phyloP scores from a whole-genome alignment of 2,888 invertebrate species.

The Plusia festucae region DNA sequence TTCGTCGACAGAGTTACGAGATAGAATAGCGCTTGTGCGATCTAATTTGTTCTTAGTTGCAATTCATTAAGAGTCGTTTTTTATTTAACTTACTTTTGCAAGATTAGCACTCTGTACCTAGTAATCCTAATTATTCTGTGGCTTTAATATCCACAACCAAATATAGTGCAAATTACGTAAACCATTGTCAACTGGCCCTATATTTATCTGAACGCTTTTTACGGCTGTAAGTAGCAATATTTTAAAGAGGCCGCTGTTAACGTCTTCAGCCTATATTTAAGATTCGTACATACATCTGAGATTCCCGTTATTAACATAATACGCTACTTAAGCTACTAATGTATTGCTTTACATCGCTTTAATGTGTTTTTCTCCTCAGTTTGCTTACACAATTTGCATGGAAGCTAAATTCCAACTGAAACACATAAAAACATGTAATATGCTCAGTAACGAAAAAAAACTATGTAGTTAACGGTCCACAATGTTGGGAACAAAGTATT shows the following conservation, averaged over 20 bases:
- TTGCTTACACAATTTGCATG: conserved; percentile 36
- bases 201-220: neutral
- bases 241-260: neutral
- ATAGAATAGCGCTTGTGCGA: too few relatives aligned
- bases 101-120: too few relatives aligned
- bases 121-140: too few relatives aligned
- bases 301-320: conserved; percentile 22
- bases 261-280: conserved; percentile 2
- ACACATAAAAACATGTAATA: conserved; percentile 42
- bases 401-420: conserved; percentile 35
- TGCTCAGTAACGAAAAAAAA: conserved; percentile 44
- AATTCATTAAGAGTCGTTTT: too few relatives aligned
- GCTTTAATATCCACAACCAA: too few relatives aligned
- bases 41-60: too few relatives aligned
- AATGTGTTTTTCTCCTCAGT: conserved; percentile 41
- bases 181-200: too few relatives aligned
- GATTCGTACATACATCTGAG: conserved; percentile 1
- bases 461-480: conserved; percentile 27
- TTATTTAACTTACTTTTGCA: too few relatives aligned
- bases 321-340: conserved; percentile 31
- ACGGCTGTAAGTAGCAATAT: neutral
- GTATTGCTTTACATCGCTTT: conserved; percentile 31
- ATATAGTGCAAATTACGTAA: too few relatives aligned
- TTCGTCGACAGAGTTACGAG: too few relatives aligned
- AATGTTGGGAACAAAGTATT: conserved; percentile 11